A percentile compares a stretch with the other conserved stretches of the same genome.
Evolutionary conservation across 2,888 invertebrate species (phyloP).

Genomic region (Brassicogethes aeneus): DNA sequence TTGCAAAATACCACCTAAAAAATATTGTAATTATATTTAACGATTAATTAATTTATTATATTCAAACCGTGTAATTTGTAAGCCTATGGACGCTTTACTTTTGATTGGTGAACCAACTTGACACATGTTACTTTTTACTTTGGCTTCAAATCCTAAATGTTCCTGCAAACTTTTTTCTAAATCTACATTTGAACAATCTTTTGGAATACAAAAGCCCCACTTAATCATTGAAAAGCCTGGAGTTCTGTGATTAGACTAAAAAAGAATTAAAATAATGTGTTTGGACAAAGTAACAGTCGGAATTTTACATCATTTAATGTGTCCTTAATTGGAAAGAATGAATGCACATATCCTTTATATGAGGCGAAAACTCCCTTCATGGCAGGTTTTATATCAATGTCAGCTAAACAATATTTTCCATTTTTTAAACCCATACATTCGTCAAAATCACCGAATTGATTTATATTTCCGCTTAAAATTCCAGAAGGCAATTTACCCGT

Average conservation of each 20-base stretch:
- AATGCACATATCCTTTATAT: constrained; percentile 36
- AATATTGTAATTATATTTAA: too few relatives aligned
- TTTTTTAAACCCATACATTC: constrained; percentile 36
- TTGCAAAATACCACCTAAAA: constrained; percentile 1
- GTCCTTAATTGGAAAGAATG: constrained; percentile 55
- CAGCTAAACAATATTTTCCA: constrained; percentile 58
- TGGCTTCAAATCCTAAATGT: constrained; percentile 32
- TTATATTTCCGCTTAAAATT: constrained; percentile 37
- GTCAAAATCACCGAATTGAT: constrained; percentile 40
- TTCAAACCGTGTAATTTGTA: too few relatives aligned
- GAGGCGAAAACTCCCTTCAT: neutral
- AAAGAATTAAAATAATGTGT: constrained; percentile 7
- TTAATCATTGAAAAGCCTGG: constrained; percentile 48
- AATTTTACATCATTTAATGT: constrained; percentile 59
- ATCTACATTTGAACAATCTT: constrained; percentile 46
- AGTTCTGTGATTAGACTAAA: constrained; percentile 50
- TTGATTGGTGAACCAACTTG: too few relatives aligned
- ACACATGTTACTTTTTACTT: constrained; percentile 25
- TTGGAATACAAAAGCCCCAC: constrained; percentile 53
- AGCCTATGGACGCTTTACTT: too few relatives aligned
- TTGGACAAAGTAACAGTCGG: too few relatives aligned
- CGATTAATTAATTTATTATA: too few relatives aligned
- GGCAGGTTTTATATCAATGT: constrained; percentile 41
- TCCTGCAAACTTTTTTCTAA: constrained; percentile 40
- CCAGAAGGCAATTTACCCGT: constrained; percentile 39